Conservation (phyloP, 2,113 vertebrate species). For the Urocitellus parryii region DNA sequence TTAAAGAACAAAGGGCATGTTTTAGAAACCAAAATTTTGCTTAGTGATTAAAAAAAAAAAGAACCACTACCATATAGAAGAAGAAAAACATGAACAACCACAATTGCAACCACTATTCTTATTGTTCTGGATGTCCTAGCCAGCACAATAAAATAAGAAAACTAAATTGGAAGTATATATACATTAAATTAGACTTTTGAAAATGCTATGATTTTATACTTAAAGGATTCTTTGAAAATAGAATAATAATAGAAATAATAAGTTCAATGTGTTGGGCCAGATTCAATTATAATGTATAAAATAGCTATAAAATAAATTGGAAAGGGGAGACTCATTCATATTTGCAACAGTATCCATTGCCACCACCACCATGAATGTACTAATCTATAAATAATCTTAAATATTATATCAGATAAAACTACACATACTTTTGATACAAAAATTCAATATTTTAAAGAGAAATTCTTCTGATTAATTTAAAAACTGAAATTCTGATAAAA, state of each 20-base stretch:
- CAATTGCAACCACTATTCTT: not conserved
- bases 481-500: not conserved
- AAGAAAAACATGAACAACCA: not conserved
- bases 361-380: not conserved
- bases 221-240: not conserved
- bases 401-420: not conserved
- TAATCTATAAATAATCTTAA: not conserved
- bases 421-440: not conserved
- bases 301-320: not conserved
- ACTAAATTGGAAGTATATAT: not conserved
- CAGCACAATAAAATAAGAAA: not conserved
- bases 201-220: not conserved
- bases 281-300: not conserved
- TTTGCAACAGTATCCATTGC: not conserved
- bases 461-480: not conserved
- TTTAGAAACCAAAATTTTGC: not conserved
- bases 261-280: not conserved
- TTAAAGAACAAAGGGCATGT: not conserved
- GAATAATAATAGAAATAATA: not conserved
- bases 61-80: not conserved
- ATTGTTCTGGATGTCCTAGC: not conserved
- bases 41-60: not conserved
- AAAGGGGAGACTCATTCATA: not conserved
- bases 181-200: not conserved
- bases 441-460: not conserved